Conservation (phyloP, 1,140 invertebrate species). For the Drosophila baimaii region DNA sequence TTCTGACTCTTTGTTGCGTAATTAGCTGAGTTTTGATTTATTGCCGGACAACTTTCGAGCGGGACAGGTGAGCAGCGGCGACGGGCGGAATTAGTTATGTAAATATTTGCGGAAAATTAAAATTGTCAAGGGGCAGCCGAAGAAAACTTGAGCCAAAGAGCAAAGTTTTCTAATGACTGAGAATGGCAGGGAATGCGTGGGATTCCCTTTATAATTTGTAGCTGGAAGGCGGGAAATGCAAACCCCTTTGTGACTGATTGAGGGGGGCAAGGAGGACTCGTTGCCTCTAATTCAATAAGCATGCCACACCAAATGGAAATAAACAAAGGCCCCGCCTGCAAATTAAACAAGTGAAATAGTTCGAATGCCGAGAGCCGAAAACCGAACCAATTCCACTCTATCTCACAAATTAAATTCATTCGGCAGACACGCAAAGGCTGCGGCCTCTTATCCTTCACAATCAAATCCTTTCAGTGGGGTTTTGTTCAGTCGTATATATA, state of each 20-base stretch:
- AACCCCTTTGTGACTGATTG: constrained; percentile 2
- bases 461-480: neutral
- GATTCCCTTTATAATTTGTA: constrained; percentile 20
- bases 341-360: constrained; percentile 55
- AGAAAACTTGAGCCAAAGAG: constrained; percentile 55
- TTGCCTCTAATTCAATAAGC: constrained; percentile 37
- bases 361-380: constrained; percentile 35
- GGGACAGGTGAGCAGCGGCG: constrained; percentile 23
- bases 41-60: constrained; percentile 56
- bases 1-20: constrained; percentile 78
- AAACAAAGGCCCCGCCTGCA: constrained; percentile 32
- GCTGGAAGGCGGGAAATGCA: constrained; percentile 1
- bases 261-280: neutral
- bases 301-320: constrained; percentile 12
- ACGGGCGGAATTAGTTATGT: constrained; percentile 62
- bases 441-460: constrained; percentile 3
- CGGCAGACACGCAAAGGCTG: constrained; percentile 46
- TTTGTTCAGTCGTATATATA: constrained; percentile 18
- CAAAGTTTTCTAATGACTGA: constrained; percentile 45
- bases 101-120: constrained; percentile 79
- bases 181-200: constrained; percentile 30
- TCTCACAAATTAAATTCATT: constrained; percentile 63
- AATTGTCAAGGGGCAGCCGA: constrained; percentile 70
- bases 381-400: constrained; percentile 22
- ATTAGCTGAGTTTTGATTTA: constrained; percentile 83